phyloP scores from a whole-genome alignment of 2,797 vertebrate species.

The Brachyalestes nurse region DNA sequence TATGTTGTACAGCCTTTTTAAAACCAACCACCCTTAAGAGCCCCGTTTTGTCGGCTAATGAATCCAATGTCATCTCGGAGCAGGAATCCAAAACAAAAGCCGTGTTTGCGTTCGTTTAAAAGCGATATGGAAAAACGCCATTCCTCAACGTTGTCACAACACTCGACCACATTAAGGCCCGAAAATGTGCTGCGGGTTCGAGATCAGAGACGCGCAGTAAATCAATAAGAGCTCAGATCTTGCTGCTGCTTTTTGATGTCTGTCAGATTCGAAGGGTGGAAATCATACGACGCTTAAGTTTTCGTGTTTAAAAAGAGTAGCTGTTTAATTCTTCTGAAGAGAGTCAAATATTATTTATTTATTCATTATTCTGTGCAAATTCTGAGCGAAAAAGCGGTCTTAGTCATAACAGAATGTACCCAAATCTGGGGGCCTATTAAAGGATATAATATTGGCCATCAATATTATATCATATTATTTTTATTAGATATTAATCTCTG shows the following conservation, averaged over 20 bases:
- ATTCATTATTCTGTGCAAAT: no score
- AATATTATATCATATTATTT: no score
- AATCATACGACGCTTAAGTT: no score
- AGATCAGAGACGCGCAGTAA: constrained; percentile 27
- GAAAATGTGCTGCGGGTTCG: constrained; percentile 41
- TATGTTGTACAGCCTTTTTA: constrained; percentile 30
- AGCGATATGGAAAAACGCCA: constrained; percentile 32
- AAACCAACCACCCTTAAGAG: constrained; percentile 38
- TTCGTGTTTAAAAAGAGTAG: no score
- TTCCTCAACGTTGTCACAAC: constrained; percentile 46
- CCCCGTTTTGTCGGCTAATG: constrained; percentile 31
- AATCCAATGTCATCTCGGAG: constrained; percentile 35
- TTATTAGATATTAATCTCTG: no score
- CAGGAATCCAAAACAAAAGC: constrained; percentile 52
- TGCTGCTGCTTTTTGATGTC: constrained; percentile 14
- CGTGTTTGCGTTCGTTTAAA: constrained; percentile 45
- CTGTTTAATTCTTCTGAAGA: no score
- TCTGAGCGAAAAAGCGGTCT: no score
- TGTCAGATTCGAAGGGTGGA: no score
- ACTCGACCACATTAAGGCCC: constrained; percentile 36
- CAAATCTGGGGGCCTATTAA: no score
- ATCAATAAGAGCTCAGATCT: constrained; percentile 17
- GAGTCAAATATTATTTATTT: no score
- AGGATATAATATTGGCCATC: no score
- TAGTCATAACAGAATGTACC: no score